A percentile compares a stretch with the other conserved stretches of the same genome.
phyloP scores from a whole-genome alignment of 2,797 vertebrate species.

The Sebastes goodei region DNA sequence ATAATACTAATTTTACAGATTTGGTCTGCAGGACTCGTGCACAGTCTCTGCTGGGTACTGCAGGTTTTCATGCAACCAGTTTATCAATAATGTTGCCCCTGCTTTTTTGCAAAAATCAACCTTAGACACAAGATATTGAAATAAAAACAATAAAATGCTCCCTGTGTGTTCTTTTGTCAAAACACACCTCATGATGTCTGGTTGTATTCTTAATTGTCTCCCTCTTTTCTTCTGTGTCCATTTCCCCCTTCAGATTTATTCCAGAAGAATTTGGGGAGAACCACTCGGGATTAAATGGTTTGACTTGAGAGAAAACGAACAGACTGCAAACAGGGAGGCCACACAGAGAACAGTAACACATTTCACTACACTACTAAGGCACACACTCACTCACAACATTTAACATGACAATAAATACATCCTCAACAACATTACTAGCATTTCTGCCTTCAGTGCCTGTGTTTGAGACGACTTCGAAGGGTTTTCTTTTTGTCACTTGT shows the following conservation, averaged over 20 bases:
- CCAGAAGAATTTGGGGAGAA: constrained; percentile 11
- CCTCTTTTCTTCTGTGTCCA: background rate
- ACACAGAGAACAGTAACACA: constrained; percentile 63
- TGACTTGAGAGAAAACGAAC: constrained; percentile 19
- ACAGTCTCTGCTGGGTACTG: background rate
- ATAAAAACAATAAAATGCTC: constrained; percentile 26
- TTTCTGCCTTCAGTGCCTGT: constrained; percentile 54
- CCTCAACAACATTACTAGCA: constrained; percentile 54
- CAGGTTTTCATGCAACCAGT: background rate
- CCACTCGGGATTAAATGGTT: background rate
- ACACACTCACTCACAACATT: constrained; percentile 74
- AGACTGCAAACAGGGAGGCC: constrained; percentile 28
- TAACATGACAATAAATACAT: constrained; percentile 83
- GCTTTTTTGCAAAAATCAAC: background rate
- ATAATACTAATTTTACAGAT: constrained; percentile 34
- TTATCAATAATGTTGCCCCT: background rate
- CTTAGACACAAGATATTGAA: background rate
- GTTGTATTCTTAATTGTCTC: background rate
- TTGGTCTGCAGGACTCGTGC: constrained; percentile 38
- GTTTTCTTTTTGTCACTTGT: background rate
- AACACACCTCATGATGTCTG: background rate
- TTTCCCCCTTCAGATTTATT: background rate
- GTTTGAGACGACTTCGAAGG: constrained; percentile 30
- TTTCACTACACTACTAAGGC: constrained; percentile 76
- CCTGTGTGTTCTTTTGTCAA: constrained; percentile 14